Conservation (phyloP, 2,113 vertebrate species). For the Pteruthius melanotis region DNA sequence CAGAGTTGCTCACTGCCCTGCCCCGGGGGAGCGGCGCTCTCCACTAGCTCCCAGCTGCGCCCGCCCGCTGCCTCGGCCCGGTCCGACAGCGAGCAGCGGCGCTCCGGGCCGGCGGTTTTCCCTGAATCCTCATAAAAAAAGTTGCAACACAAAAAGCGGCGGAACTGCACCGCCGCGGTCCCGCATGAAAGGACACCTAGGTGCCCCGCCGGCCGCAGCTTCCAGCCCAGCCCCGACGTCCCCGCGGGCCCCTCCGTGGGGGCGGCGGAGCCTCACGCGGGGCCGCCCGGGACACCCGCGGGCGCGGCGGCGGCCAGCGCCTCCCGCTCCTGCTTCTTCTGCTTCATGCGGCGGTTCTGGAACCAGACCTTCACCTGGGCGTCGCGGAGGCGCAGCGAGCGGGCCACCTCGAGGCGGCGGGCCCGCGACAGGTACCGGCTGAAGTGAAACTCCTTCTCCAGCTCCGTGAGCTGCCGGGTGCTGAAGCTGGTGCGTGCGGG, state of each 20-base stretch:
- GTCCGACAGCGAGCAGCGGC: neutral
- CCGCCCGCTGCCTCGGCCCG: neutral
- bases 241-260: neutral
- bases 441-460: constrained; percentile 80
- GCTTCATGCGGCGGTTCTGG: constrained; percentile 98
- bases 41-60: neutral
- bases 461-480: constrained; percentile 78
- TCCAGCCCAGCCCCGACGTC: neutral
- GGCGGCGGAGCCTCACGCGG: neutral
- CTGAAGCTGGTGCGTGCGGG: constrained; percentile 76
- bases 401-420: constrained; percentile 74
- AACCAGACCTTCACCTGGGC: constrained; percentile 98
- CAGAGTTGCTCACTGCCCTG: neutral
- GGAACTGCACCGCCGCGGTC: neutral
- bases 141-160: neutral
- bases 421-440: constrained; percentile 76
- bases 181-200: neutral
- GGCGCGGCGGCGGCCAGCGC: constrained; percentile 41
- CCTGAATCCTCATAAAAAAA: neutral
- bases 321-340: constrained; percentile 80
- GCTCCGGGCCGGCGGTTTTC: neutral
- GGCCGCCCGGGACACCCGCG: neutral
- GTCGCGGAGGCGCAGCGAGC: constrained; percentile 75
- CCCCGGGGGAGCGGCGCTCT: neutral
- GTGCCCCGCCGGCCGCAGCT: neutral